Conservation (phyloP, 2,797 vertebrate species). For the Takifugu rubripes region DNA sequence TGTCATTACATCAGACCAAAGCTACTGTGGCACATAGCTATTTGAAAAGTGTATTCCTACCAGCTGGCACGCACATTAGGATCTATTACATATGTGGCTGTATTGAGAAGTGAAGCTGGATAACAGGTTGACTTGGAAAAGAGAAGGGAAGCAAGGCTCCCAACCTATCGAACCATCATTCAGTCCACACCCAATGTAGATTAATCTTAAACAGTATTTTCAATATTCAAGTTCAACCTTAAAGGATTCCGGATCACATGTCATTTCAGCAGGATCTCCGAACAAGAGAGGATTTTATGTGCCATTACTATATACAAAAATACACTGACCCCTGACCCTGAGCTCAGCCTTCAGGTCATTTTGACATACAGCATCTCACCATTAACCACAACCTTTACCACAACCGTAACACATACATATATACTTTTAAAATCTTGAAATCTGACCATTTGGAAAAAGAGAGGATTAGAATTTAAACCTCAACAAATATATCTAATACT, state of each 20-base stretch:
- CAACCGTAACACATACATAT: constrained; percentile 1
- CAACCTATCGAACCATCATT: not conserved
- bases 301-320: not conserved
- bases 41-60: constrained; percentile 40
- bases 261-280: too few species aligned
- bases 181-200: constrained; percentile 1
- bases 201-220: not conserved
- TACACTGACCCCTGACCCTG: not conserved
- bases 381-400: constrained; percentile 26
- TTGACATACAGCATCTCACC: constrained; percentile 4
- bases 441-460: too few species aligned
- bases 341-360: constrained; percentile 16
- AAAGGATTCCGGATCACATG: constrained; percentile 5
- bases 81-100: constrained; percentile 29
- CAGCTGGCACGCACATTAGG: constrained; percentile 27
- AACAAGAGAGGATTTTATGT: not conserved
- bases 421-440: too few species aligned
- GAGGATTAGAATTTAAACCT: too few species aligned
- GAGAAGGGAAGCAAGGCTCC: not conserved
- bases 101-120: constrained; percentile 11
- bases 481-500: too few species aligned
- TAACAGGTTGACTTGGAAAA: not conserved
- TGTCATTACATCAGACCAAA: constrained; percentile 66
- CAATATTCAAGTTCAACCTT: constrained; percentile 21
- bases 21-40: constrained; percentile 43